These are phyloP conservation scores for Zoanthus sociatus DNA, from an alignment of 92 coral and sea anemone species.

Conservation along the genomic window DNA sequence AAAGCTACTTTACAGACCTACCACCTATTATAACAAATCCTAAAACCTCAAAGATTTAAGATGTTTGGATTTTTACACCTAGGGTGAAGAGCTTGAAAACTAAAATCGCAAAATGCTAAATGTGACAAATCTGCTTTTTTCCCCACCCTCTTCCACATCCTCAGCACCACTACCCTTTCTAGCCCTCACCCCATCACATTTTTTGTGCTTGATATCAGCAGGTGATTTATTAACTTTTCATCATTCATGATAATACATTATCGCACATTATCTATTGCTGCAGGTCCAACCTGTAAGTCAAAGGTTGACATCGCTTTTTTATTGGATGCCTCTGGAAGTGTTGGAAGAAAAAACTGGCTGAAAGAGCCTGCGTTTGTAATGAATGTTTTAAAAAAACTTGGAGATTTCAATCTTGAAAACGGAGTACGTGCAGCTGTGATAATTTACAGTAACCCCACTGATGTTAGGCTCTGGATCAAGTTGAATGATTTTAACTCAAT, in stretches of 20 bases:
- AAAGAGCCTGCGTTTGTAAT: slow-evolving; percentile 13
- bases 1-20: too few species aligned
- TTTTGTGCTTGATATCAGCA: too few species aligned
- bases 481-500: not conserved
- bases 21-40: too few species aligned
- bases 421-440: slow-evolving; percentile 33
- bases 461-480: not conserved
- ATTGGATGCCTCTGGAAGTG: slow-evolving; percentile 36
- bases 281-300: slow-evolving; percentile 2
- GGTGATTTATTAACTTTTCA: too few species aligned
- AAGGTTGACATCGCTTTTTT: slow-evolving; percentile 26
- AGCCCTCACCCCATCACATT: too few species aligned
- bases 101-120: too few species aligned
- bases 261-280: not conserved
- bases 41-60: too few species aligned
- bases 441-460: not conserved
- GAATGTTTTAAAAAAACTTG: not conserved
- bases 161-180: too few species aligned
- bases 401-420: not conserved
- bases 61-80: too few species aligned
- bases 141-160: too few species aligned
- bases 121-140: too few species aligned
- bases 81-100: too few species aligned
- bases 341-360: not conserved
- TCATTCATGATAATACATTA: not conserved